phyloP scores from a whole-genome alignment of 2,113 vertebrate genomes.

The Mungos mungo region DNA sequence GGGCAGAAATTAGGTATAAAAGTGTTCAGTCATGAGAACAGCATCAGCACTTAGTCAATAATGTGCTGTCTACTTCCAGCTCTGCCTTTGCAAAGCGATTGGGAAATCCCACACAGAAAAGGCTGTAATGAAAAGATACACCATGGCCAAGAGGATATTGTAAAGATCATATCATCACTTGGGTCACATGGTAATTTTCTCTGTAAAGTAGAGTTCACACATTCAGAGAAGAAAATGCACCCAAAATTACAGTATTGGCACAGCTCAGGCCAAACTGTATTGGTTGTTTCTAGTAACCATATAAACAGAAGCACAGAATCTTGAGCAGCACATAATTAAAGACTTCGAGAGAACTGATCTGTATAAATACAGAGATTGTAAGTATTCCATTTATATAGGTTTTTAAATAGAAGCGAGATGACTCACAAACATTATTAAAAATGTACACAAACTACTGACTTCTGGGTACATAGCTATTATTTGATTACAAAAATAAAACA shows the following conservation, averaged over 20 bases:
- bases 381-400: slow-evolving; percentile 43
- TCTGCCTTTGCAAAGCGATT: slow-evolving; percentile 44
- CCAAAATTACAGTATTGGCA: slow-evolving; percentile 2
- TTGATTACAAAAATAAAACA: slow-evolving; percentile 64
- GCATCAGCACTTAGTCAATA: not conserved
- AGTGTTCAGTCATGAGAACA: not conserved
- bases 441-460: slow-evolving; percentile 31
- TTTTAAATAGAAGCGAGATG: slow-evolving; percentile 43
- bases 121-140: slow-evolving; percentile 34
- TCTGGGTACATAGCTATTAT: slow-evolving; percentile 55
- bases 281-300: slow-evolving; percentile 51
- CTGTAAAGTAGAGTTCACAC: not conserved
- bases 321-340: slow-evolving; percentile 67
- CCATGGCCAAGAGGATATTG: not conserved
- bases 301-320: slow-evolving; percentile 59
- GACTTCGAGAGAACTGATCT: slow-evolving; percentile 48
- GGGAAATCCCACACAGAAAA: not conserved
- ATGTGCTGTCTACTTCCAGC: not conserved
- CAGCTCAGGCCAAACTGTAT: not conserved
- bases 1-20: slow-evolving; percentile 53
- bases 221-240: not conserved
- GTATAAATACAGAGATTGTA: slow-evolving; percentile 39
- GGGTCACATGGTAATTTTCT: slow-evolving; percentile 31
- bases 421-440: slow-evolving; percentile 57
- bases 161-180: not conserved